Evolutionary conservation across 2,113 vertebrate genomes (phyloP).

Genomic region (zebrafish (Danio rerio)): GRCz12tu NC_133199.1:10704001-10704500

Average conservation of each 20-base stretch:
- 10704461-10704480: slow-evolving; percentile 28
- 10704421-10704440: background rate
- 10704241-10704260: background rate
- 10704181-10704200: background rate
- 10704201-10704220: background rate
- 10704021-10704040: too few species aligned
- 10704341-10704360: background rate
- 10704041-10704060: too few species aligned
- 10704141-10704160: background rate
- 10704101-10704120: background rate
- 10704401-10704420: slow-evolving; percentile 23
- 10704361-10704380: background rate
- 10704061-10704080: too few species aligned
- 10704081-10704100: too few species aligned
- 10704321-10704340: background rate
- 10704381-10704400: background rate
- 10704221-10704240: background rate
- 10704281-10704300: slow-evolving; percentile 25
- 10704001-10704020: too few species aligned
- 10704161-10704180: slow-evolving; percentile 3
- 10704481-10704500: background rate
- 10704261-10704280: background rate
- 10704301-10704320: background rate
- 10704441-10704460: slow-evolving; percentile 49
- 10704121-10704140: background rate